Conservation (phyloP, 2,113 vertebrate species). For the Antennarius striatus region DNA sequence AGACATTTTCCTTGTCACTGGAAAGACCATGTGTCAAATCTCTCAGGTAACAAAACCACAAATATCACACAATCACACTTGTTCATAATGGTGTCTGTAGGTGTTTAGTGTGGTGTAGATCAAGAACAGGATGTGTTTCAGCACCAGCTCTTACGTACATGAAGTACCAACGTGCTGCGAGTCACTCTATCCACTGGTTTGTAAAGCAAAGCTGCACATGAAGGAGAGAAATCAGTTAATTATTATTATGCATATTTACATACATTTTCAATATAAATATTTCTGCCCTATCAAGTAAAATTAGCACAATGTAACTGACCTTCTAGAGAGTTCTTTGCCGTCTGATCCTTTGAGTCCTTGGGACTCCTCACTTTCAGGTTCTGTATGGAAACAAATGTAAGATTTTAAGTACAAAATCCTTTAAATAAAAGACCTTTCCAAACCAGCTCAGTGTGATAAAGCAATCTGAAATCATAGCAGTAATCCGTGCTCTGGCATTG, state of each 20-base stretch:
- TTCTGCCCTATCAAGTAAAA: neutral
- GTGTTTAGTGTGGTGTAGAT: too few species aligned
- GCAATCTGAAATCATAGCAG: too few species aligned
- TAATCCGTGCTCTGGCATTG: constrained; percentile 15
- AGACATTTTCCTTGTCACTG: too few species aligned
- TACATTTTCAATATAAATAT: neutral
- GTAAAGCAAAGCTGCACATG: constrained; percentile 87
- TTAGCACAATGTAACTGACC: constrained; percentile 79
- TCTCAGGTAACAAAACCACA: too few species aligned
- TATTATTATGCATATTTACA: neutral
- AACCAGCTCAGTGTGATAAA: too few species aligned
- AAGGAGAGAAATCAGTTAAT: neutral
- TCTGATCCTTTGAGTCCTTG: constrained; percentile 91
- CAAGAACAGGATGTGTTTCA: neutral
- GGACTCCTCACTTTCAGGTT: constrained; percentile 93
- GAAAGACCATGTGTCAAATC: too few species aligned
- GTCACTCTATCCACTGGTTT: constrained; percentile 98
- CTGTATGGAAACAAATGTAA: constrained; percentile 71
- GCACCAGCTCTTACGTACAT: constrained; percentile 83
- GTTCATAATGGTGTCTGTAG: too few species aligned
- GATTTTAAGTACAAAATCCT: neutral
- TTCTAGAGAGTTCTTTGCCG: constrained; percentile 92
- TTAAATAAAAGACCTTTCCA: too few species aligned
- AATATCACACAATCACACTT: too few species aligned
- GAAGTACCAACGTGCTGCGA: constrained; percentile 94